phyloP scores from a whole-genome alignment of 2,113 vertebrate genomes.

The Lathamus discolor region DNA sequence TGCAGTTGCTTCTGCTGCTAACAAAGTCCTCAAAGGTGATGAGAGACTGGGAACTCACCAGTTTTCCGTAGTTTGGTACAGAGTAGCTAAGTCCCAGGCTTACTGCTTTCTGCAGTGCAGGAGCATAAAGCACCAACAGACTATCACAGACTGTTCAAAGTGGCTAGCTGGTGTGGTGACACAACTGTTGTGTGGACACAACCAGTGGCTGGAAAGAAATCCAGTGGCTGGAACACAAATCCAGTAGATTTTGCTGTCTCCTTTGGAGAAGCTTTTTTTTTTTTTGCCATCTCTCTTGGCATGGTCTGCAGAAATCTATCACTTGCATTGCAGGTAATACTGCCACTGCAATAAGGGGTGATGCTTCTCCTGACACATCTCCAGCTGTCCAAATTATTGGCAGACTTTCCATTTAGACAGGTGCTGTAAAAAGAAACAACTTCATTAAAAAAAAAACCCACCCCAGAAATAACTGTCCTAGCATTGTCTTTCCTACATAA shows the following conservation, averaged over 20 bases:
- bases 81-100: neutral
- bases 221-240: neutral
- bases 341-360: neutral
- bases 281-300: neutral
- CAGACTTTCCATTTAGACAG: neutral
- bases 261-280: neutral
- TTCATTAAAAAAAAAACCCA: neutral
- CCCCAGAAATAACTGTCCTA: neutral
- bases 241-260: neutral
- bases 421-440: conserved; percentile 26
- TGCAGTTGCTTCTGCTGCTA: neutral
- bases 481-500: neutral
- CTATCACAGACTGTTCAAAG: neutral
- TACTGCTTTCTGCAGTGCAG: neutral
- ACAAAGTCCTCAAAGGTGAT: neutral
- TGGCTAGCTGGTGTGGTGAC: neutral
- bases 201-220: neutral
- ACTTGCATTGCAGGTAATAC: neutral
- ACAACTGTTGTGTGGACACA: neutral
- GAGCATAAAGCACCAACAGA: neutral
- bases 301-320: neutral
- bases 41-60: neutral
- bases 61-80: neutral
- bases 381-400: neutral
- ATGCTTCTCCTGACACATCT: neutral